Evolutionary conservation across 2,113 vertebrate species (phyloP).

Genomic region (Tiliqua scincoides): DNA sequence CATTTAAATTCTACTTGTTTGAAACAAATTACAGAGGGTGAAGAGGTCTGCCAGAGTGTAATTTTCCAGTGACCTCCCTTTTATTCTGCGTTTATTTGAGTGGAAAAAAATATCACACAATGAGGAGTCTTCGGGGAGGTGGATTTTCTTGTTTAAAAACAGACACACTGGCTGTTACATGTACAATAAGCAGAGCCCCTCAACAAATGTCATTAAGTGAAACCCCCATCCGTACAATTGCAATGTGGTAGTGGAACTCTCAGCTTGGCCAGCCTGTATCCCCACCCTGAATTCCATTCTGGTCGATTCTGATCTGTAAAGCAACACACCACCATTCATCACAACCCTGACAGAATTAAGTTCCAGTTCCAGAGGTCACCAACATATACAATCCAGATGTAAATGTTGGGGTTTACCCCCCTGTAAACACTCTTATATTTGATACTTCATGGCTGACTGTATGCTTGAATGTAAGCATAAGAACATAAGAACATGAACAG

Average conservation of each 20-base stretch:
- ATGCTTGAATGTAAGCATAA: conserved; percentile 31
- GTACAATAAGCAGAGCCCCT: conserved; percentile 50
- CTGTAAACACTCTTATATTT: conserved; percentile 58
- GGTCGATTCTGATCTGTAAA: conserved; percentile 50
- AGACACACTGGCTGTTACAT: background rate
- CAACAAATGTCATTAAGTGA: conserved; percentile 39
- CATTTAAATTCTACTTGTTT: background rate
- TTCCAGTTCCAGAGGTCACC: conserved; percentile 66
- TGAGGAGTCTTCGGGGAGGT: conserved; percentile 1
- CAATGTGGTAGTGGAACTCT: conserved; percentile 33
- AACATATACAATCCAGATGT: conserved; percentile 62
- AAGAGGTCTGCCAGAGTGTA: background rate
- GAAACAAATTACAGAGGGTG: background rate
- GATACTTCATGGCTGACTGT: conserved; percentile 34
- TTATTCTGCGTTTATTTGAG: background rate
- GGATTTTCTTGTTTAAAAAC: background rate
- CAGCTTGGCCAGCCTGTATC: conserved; percentile 33
- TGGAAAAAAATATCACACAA: background rate
- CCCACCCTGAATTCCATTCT: conserved; percentile 49
- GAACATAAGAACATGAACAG: no score
- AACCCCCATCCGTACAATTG: conserved; percentile 42
- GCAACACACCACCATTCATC: conserved; percentile 54
- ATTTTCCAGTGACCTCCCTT: background rate
- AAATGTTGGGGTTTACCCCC: conserved; percentile 45
- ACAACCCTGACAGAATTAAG: conserved; percentile 64